phyloP scores from a whole-genome alignment of 2,113 vertebrate species.

The Helogale parvula region DNA sequence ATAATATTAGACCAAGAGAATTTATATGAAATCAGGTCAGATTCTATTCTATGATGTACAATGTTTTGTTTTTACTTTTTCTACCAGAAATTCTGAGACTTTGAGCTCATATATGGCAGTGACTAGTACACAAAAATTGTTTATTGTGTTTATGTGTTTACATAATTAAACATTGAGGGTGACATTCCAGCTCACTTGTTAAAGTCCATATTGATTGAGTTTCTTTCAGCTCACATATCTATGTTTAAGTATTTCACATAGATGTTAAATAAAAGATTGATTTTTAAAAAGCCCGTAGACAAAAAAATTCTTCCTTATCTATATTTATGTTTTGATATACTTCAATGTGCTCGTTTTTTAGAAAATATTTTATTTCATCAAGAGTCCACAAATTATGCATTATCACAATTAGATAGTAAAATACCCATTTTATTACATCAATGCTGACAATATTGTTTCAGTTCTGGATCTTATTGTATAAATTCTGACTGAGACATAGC shows the following conservation, averaged over 20 bases:
- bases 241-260: not conserved
- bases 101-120: not conserved
- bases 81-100: not conserved
- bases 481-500: not conserved
- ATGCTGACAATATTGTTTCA: not conserved
- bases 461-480: not conserved
- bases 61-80: not conserved
- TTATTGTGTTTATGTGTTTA: not conserved
- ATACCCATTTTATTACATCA: not conserved
- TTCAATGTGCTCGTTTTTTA: not conserved
- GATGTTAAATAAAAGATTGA: not conserved
- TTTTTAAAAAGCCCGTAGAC: not conserved
- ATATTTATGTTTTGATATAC: not conserved
- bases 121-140: not conserved
- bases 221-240: not conserved
- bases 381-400: not conserved
- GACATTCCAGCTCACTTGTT: not conserved
- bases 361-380: not conserved
- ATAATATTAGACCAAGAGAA: not conserved
- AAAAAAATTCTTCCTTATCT: not conserved
- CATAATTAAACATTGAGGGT: not conserved
- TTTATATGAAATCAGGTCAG: not conserved
- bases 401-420: constrained; percentile 15
- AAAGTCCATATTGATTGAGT: not conserved
- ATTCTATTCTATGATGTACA: not conserved